phyloP scores from a whole-genome alignment of 2,888 invertebrate genomes.

The Noctua pronuba region DNA sequence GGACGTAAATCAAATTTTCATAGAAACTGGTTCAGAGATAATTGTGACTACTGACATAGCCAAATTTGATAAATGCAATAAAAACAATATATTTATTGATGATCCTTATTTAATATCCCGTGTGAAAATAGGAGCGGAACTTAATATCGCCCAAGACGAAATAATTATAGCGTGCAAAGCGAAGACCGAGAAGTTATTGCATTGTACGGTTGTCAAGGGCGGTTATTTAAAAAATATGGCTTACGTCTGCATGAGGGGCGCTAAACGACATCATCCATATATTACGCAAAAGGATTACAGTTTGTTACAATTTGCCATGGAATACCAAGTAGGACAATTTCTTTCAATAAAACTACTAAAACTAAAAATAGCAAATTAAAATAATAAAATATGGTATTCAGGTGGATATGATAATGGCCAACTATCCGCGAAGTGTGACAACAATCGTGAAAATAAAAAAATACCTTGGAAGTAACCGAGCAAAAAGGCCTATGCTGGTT shows the following conservation, averaged over 20 bases:
- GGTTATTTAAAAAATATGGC: constrained; percentile 69
- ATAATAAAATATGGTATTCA: constrained; percentile 54
- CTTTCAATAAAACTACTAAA: neutral
- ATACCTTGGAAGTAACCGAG: constrained; percentile 62
- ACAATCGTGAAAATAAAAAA: constrained; percentile 70
- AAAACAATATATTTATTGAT: constrained; percentile 72
- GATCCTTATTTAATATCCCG: constrained; percentile 69
- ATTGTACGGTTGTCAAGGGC: constrained; percentile 70
- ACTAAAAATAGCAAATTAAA: neutral
- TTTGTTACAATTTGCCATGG: constrained; percentile 71
- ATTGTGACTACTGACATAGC: constrained; percentile 66
- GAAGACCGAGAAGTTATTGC: constrained; percentile 63
- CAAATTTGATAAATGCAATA: constrained; percentile 72
- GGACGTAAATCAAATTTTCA: constrained; percentile 50
- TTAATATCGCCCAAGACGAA: constrained; percentile 70
- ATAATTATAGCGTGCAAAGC: constrained; percentile 69
- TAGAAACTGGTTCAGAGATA: constrained; percentile 65
- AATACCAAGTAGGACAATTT: constrained; percentile 72
- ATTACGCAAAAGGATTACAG: constrained; percentile 71
- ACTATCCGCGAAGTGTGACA: constrained; percentile 69
- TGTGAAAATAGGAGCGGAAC: constrained; percentile 69
- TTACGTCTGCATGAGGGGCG: constrained; percentile 68
- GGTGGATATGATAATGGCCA: constrained; percentile 75
- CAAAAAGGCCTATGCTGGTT: constrained; percentile 70
- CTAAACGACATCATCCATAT: constrained; percentile 59